These are phyloP conservation scores for Porites evermanni DNA, from an alignment of 92 coral and sea anemone genomes.

Conservation along the genomic window DNA sequence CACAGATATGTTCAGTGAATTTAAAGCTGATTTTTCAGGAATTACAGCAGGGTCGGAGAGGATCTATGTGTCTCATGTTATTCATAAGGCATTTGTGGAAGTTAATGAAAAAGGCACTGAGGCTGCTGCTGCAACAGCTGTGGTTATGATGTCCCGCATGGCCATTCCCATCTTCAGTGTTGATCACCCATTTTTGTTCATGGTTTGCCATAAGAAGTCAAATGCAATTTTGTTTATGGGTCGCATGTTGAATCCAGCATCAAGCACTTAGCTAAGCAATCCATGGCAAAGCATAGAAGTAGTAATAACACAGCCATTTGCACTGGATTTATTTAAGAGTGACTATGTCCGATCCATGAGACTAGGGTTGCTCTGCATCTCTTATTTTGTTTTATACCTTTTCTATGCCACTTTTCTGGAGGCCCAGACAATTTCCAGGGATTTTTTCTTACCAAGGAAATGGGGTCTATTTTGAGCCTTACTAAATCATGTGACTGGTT, in stretches of 20 bases:
- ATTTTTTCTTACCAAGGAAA: too few species aligned
- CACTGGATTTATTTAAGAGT: too few species aligned
- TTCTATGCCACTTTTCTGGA: too few species aligned
- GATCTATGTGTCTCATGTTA: slow-evolving; percentile 75
- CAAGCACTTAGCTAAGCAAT: not conserved
- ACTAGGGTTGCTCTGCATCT: too few species aligned
- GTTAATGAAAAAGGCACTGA: slow-evolving; percentile 92
- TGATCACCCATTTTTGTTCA: slow-evolving; percentile 88
- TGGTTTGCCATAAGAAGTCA: slow-evolving; percentile 71
- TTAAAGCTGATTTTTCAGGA: slow-evolving; percentile 75
- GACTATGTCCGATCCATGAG: too few species aligned
- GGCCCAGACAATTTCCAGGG: too few species aligned
- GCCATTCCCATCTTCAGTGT: slow-evolving; percentile 65
- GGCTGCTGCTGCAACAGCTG: slow-evolving; percentile 82
- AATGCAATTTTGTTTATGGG: slow-evolving; percentile 79
- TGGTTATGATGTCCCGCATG: slow-evolving; percentile 42
- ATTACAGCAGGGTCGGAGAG: slow-evolving; percentile 45
- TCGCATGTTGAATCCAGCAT: slow-evolving; percentile 70
- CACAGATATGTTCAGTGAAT: slow-evolving; percentile 67
- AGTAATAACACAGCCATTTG: too few species aligned
- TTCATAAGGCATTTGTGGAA: slow-evolving; percentile 89
- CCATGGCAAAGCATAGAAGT: too few species aligned
- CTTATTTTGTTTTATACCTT: too few species aligned
- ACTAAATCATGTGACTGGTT: too few species aligned
- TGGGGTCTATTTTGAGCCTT: too few species aligned